Base-by-base conservation (phyloP, 2,113 vertebrate species). In the Phocoena phocoena region DNA sequence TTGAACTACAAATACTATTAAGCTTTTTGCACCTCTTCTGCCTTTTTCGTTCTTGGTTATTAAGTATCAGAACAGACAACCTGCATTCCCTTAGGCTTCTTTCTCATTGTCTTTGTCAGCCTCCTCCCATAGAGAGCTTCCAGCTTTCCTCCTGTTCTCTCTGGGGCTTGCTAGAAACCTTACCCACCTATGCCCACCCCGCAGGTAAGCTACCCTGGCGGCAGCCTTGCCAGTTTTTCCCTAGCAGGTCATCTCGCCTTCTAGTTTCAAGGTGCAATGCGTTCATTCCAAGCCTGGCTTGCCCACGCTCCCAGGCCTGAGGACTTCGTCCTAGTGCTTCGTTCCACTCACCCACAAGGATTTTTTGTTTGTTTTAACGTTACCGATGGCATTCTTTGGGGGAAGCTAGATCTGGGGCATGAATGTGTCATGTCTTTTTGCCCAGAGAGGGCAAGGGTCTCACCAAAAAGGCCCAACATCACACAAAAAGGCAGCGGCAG, bases 1-100 rank as follows among this genome's bases (percentile, higher is more conserved):
- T 99, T 98, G 98, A 97, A 98, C 98, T 98, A 98, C 98, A 98
- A 98, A 98, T 98, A 96, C 98, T 98, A 98, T 98, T 98, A 99
- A 98, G 98, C 98, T 98, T 98, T 99, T 98, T 98, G 98, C 99
- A 98, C 98, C 98, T 98, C 96, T 92, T 95, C 96, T 97, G 96
- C 97, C 96, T 97, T 98, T 96, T 98, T 96, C 96, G 63, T 96
- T 96, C 95, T 2, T 82, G 33, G 91, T 98, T 98, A 97, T 98
- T 96, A 81, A 98, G 95, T 98, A 98, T 98, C 97, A 84, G 95
- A 98, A 88, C 70, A 90, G 97, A 90, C 98, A 98, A 97, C 92
- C 95, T 55, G 41, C 55, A 77, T 98, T 96, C 98, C 71, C 81
- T 87, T 90, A 25, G 28, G 38, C 98, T 92, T 90, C 74, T 87